phyloP scores from a whole-genome alignment of 2,113 vertebrate species.

The Calonectris borealis region DNA sequence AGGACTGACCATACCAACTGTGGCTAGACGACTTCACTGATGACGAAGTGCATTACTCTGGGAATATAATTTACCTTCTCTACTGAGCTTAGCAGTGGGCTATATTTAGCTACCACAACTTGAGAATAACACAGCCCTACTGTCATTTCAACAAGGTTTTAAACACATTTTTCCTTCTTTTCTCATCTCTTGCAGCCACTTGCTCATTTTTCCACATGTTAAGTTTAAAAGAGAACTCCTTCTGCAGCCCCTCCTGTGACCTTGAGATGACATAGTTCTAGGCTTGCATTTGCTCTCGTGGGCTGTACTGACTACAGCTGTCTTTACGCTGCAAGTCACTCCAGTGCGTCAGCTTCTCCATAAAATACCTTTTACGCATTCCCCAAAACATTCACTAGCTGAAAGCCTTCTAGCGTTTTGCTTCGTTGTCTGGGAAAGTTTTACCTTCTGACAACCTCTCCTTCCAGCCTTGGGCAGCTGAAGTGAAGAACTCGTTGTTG shows the following conservation, averaged over 20 bases:
- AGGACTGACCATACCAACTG: not conserved
- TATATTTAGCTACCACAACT: not conserved
- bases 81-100: not conserved
- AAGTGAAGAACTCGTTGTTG: constrained; percentile 98
- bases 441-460: constrained; percentile 93
- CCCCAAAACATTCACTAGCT: accelerated
- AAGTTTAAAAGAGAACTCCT: not conserved
- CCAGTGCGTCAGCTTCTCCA: not conserved
- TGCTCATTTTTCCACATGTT: not conserved
- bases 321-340: not conserved
- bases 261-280: accelerated
- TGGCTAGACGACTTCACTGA: not conserved
- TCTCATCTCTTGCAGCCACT: not conserved
- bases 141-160: not conserved
- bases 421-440: not conserved
- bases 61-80: not conserved
- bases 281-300: accelerated
- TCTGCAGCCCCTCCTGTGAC: not conserved
- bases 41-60: not conserved
- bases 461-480: constrained; percentile 97
- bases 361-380: accelerated
- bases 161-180: not conserved
- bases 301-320: not conserved
- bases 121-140: not conserved
- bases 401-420: accelerated